phyloP scores from a whole-genome alignment of 92 coral and sea anemone species.

The Epizoanthus rinbou region DNA sequence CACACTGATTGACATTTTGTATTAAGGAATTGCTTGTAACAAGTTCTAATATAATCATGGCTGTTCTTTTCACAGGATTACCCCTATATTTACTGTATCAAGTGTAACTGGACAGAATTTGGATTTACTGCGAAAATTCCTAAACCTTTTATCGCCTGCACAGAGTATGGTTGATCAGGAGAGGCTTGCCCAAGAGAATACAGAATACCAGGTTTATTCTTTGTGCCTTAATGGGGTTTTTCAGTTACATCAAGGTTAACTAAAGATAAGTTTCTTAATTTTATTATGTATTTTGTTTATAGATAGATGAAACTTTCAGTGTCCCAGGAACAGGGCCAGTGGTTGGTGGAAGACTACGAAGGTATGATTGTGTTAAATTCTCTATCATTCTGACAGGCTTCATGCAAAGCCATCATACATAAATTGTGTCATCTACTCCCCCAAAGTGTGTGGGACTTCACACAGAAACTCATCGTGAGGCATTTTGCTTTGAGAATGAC shows the following conservation, averaged over 20 bases:
- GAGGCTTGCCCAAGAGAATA: constrained; percentile 84
- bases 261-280: not conserved
- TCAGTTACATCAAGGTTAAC: not conserved
- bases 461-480: too few species aligned
- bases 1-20: too few species aligned
- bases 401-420: too few species aligned
- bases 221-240: not conserved
- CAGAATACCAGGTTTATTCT: constrained; percentile 80
- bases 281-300: not conserved
- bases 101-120: constrained; percentile 93
- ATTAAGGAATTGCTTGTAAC: not conserved
- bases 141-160: constrained; percentile 88
- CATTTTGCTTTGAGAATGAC: too few species aligned
- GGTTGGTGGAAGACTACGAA: constrained; percentile 90
- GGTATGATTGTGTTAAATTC: constrained; percentile 48
- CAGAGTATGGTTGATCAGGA: constrained; percentile 91
- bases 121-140: constrained; percentile 79
- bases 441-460: too few species aligned
- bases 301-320: constrained; percentile 97
- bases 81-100: constrained; percentile 95
- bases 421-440: too few species aligned
- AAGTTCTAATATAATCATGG: not conserved
- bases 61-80: constrained; percentile 60
- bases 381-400: too few species aligned
- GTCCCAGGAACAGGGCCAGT: constrained; percentile 99